Percentiles rank a stretch among this genome's conserved stretches.
These are phyloP conservation scores for Tragelaphus imberbis DNA, from an alignment of 2,113 vertebrate species.

Conservation along the genomic window DNA sequence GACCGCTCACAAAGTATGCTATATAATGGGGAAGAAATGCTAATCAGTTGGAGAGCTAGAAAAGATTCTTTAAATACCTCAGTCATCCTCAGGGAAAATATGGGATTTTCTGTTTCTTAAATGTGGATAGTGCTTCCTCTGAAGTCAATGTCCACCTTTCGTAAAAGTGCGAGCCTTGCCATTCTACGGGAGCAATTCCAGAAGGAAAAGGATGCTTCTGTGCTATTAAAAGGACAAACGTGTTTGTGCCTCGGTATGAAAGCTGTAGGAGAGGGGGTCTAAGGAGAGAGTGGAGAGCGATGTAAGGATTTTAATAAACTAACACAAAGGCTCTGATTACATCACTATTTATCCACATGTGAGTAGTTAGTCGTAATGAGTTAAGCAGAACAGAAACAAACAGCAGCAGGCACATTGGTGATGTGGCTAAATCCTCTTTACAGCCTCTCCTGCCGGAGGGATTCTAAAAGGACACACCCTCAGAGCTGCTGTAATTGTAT, in stretches of 20 bases:
- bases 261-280: neutral
- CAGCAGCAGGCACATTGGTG: neutral
- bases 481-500: slow-evolving; percentile 27
- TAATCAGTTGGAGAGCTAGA: neutral
- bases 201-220: neutral
- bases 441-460: neutral
- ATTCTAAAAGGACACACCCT: slow-evolving; percentile 33
- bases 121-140: neutral
- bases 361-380: neutral
- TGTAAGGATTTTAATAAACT: neutral
- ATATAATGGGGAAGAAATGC: neutral
- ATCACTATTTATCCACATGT: neutral
- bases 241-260: neutral
- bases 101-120: neutral
- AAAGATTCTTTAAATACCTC: neutral
- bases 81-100: neutral
- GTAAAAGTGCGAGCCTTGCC: neutral
- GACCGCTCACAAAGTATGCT: neutral
- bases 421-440: neutral
- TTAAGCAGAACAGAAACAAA: neutral
- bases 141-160: neutral
- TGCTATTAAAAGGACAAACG: neutral
- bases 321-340: neutral
- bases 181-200: neutral
- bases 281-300: neutral